Evolutionary conservation across 2,113 vertebrate genomes (phyloP), one percentile per base, ranked within the genome.

Genomic region (Platysteira castanea): DNA sequence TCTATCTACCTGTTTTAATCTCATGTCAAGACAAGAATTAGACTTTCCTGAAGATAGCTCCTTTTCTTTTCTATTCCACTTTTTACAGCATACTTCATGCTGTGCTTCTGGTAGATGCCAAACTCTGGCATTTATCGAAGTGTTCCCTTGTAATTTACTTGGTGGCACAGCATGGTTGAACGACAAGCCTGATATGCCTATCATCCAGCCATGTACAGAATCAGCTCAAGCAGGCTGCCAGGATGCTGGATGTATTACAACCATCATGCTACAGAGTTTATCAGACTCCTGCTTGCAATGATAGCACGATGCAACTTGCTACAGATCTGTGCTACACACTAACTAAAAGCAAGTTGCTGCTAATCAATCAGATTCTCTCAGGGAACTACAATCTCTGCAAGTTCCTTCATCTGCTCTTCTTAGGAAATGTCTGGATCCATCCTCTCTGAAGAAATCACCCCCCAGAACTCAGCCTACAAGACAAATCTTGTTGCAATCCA

Each of bases 201-300:
- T 76, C 26, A 27, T 82, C 41, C 46, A 76, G 28, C 10, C 0
- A 0, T 7, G 14, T 49, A 37, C 21, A 75, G 64, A 61, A 42
- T 37, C 44, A 79, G 22, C 28, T 57, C 35, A 56, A 77, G 28
- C 27, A 81, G 41, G 20, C n/a, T 87, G 47, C 31, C 3, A 3
- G 27, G 52, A 18, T 4, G 1, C 26, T 63, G 30, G 4, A 70
- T 54, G 4, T 33, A 47, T 39, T 53, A 22, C 11, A 77, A 2
- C 64, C 21, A 15, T 70, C 33, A 10, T 26, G 27, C 47, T 67
- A 19, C 53, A 30, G 20, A 27, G 1, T 70, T 70, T 59, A 47
- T 70, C 47, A 84, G 56, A 37, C 35, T 78, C 20, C 65, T 59
- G 23, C 33, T 75, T 84, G 56, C 64, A 63, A 22, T 20, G 42